A percentile compares a stretch with the other conserved stretches of the same genome.
phyloP scores from a whole-genome alignment of 2,113 vertebrate species.

The Platanista minor region DNA sequence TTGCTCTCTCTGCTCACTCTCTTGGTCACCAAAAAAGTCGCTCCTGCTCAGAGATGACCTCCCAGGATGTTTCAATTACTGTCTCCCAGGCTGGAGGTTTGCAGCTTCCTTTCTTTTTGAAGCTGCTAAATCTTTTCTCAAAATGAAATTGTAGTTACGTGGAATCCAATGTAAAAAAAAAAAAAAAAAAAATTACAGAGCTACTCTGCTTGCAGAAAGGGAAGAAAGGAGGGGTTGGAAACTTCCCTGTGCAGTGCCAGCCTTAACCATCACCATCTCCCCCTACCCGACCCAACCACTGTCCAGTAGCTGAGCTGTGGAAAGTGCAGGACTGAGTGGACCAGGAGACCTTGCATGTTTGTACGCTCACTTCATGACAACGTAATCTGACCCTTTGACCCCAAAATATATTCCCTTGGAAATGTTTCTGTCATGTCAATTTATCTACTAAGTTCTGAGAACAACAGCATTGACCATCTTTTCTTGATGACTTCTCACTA shows the following conservation, averaged over 20 bases:
- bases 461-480: not conserved
- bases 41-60: not conserved
- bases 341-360: not conserved
- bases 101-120: not conserved
- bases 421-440: not conserved
- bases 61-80: not conserved
- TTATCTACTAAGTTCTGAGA: not conserved
- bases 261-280: not conserved
- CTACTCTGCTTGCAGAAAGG: not conserved
- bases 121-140: conserved; percentile 16
- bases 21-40: not conserved
- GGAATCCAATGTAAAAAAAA: not conserved
- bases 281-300: not conserved
- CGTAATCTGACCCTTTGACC: not conserved
- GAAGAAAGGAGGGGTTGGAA: not conserved
- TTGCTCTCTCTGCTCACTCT: not conserved
- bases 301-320: not conserved
- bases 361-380: not conserved
- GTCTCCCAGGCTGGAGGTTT: not conserved
- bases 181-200: not conserved
- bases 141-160: not conserved
- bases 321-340: not conserved
- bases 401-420: not conserved
- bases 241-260: not conserved
- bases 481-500: conserved; percentile 41